A percentile compares a stretch with the other conserved stretches of the same genome.
Evolutionary conservation across 1,140 invertebrate genomes (phyloP).

Genomic region (Trichonephila clavipes): DNA sequence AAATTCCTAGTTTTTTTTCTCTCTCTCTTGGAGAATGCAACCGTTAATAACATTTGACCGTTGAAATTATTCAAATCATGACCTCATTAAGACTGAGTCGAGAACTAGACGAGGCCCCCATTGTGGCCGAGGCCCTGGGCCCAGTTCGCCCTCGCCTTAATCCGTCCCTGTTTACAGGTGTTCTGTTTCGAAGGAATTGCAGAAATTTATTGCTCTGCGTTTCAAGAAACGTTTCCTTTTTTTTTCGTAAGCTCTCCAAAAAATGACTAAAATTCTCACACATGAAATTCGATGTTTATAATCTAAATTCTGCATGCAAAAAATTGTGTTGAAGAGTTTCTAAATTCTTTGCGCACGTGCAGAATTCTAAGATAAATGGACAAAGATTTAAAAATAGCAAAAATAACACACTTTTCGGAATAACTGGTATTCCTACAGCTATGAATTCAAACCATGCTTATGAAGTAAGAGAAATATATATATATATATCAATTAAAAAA

Average conservation of each 20-base stretch:
- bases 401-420: conserved; percentile 22
- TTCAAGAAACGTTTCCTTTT: neutral
- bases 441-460: neutral
- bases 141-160: too few species aligned
- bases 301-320: conserved; percentile 53
- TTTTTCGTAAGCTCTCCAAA: conserved; percentile 34
- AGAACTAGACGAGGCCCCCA: too few species aligned
- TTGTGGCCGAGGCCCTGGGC: too few species aligned
- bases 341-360: conserved; percentile 21
- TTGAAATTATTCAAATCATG: too few species aligned
- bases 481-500: neutral
- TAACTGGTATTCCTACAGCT: neutral
- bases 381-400: neutral
- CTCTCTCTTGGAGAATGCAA: too few species aligned
- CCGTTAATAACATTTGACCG: too few species aligned
- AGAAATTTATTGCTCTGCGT: neutral
- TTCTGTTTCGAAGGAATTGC: too few species aligned
- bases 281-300: conserved; percentile 49
- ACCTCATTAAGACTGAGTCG: too few species aligned
- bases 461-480: neutral
- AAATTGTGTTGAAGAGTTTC: conserved; percentile 8
- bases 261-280: neutral
- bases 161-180: too few species aligned
- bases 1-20: too few species aligned
- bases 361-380: conserved; percentile 11